Conservation (phyloP, 2,113 vertebrate species). For the Etia nguti region DNA sequence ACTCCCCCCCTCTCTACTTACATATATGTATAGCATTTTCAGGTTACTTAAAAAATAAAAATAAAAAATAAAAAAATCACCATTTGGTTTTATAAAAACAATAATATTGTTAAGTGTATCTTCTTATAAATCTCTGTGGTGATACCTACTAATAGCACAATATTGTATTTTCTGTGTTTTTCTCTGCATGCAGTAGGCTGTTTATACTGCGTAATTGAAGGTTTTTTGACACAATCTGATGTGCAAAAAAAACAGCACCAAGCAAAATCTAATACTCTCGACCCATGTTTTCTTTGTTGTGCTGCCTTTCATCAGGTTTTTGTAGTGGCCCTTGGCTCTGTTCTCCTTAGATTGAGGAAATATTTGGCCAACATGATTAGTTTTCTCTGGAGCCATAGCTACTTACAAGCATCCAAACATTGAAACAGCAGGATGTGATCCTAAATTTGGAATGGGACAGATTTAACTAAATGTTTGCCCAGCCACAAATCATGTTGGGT, state of each 20-base stretch:
- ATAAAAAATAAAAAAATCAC: background rate
- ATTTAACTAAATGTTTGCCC: conserved; percentile 69
- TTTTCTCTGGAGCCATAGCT: background rate
- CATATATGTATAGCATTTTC: background rate
- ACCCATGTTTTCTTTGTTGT: background rate
- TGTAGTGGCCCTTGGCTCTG: background rate
- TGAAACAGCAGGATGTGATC: conserved; percentile 65
- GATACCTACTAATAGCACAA: background rate
- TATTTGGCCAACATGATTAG: conserved; percentile 28
- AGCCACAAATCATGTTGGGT: conserved; percentile 41
- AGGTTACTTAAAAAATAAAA: background rate
- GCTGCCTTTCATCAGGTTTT: background rate
- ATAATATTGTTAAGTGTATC: background rate
- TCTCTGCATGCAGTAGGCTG: background rate
- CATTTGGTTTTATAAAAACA: background rate
- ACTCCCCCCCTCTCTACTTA: no score
- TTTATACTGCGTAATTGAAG: background rate
- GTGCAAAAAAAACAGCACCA: background rate
- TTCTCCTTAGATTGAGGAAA: background rate
- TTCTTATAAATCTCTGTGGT: background rate
- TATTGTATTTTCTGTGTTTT: background rate
- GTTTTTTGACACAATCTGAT: background rate
- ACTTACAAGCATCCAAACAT: conserved; percentile 51
- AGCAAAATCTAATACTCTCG: background rate
- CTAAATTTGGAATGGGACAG: conserved; percentile 55